Percentiles rank a stretch among this genome's conserved stretches.
Evolutionary conservation across 2,888 invertebrate species (phyloP).

Genomic region (Cheilosia vulpina): DNA sequence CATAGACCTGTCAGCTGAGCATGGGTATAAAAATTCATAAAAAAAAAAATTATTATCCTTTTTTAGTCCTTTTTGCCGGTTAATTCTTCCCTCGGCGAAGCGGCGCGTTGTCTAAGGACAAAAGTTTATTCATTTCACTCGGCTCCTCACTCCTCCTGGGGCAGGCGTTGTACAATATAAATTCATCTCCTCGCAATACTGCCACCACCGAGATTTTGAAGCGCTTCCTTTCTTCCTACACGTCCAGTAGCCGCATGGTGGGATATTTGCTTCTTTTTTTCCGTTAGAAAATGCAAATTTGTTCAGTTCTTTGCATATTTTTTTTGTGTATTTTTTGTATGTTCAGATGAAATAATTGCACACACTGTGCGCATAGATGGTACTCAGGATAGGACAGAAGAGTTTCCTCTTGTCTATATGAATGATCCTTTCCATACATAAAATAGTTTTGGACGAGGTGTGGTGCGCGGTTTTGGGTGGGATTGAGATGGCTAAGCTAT

Average conservation of each 20-base stretch:
- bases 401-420: constrained; percentile 22
- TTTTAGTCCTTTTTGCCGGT: constrained; percentile 30
- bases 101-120: constrained; percentile 67
- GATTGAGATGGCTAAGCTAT: neutral
- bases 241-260: constrained; percentile 50
- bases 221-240: constrained; percentile 16
- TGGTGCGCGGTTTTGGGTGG: neutral
- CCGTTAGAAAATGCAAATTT: constrained; percentile 67
- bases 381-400: neutral
- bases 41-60: constrained; percentile 26
- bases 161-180: constrained; percentile 48
- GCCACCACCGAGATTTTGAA: constrained; percentile 37
- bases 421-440: constrained; percentile 4
- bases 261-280: constrained; percentile 43
- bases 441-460: constrained; percentile 1
- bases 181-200: constrained; percentile 52
- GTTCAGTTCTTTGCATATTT: constrained; percentile 44
- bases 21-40: constrained; percentile 47
- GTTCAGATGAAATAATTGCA: constrained; percentile 62
- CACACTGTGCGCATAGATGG: constrained; percentile 34
- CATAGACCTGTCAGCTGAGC: constrained; percentile 54
- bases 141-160: constrained; percentile 29
- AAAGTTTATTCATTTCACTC: constrained; percentile 70
- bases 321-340: constrained; percentile 21
- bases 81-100: constrained; percentile 60